phyloP scores from a whole-genome alignment of 2,113 vertebrate species.

The Podocnemis expansa region DNA sequence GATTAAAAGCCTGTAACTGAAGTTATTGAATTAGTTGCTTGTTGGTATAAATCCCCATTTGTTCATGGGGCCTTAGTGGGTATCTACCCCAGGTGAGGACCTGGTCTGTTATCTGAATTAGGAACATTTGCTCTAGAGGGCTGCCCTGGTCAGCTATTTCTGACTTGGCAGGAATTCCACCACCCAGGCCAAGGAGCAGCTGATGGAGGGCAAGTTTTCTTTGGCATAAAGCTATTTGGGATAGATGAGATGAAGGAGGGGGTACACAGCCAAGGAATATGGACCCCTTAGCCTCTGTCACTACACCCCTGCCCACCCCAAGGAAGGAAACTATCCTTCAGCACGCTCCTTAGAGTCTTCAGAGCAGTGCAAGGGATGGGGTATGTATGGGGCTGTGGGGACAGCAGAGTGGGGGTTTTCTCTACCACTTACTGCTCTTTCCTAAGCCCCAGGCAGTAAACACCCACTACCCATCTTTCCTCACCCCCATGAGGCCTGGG shows the following conservation, averaged over 20 bases:
- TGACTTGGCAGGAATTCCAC: not conserved
- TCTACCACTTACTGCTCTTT: too few relatives aligned
- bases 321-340: too few relatives aligned
- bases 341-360: too few relatives aligned
- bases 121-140: not conserved
- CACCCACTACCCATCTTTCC: too few relatives aligned
- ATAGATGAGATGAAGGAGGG: not conserved
- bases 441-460: too few relatives aligned
- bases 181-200: not conserved
- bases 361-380: too few relatives aligned
- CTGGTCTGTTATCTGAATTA: rapidly evolving
- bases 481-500: too few relatives aligned
- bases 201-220: not conserved
- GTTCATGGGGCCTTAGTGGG: not conserved
- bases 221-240: not conserved
- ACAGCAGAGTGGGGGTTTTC: too few relatives aligned
- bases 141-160: not conserved
- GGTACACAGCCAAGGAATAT: too few relatives aligned
- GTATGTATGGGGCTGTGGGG: too few relatives aligned
- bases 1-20: not conserved
- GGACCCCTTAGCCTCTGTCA: too few relatives aligned
- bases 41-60: rapidly evolving
- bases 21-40: not conserved
- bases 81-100: not conserved
- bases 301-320: too few relatives aligned